These are phyloP conservation scores for Choloepus didactylus DNA, from an alignment of 2,797 vertebrate genomes.

Conservation along the genomic window DNA sequence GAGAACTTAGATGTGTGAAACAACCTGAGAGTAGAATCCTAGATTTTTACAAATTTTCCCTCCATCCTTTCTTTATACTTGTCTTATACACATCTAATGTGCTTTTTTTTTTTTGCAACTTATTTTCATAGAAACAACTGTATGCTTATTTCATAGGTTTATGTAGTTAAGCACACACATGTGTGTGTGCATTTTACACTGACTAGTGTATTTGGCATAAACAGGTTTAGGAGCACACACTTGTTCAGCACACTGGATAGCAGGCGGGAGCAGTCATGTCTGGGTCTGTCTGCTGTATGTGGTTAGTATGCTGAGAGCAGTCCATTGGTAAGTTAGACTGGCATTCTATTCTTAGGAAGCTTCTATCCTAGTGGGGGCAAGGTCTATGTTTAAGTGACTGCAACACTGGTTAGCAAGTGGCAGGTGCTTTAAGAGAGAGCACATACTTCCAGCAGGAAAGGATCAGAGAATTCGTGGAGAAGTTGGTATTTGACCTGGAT, in stretches of 20 bases:
- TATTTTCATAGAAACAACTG: constrained; percentile 7
- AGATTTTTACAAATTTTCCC: constrained; percentile 14
- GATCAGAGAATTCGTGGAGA: not conserved
- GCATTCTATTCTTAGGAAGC: not conserved
- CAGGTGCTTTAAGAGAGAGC: not conserved
- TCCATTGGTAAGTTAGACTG: not conserved
- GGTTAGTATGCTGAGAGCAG: not conserved
- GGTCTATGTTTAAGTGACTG: not conserved
- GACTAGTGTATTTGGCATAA: not conserved
- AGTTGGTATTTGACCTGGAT: not conserved
- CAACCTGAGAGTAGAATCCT: not conserved
- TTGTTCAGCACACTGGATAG: not conserved
- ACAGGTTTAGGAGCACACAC: not conserved
- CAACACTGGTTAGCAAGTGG: not conserved
- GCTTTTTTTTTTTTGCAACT: not conserved
- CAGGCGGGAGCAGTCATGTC: too few relatives aligned
- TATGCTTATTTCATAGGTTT: not conserved
- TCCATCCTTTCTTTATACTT: not conserved
- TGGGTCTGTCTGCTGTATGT: not conserved
- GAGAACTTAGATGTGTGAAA: not conserved
- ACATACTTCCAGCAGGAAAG: not conserved
- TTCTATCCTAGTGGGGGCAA: not conserved
- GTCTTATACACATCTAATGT: not conserved
- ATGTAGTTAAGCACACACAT: not conserved
- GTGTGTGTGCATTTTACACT: not conserved